Base-by-base conservation (phyloP, 2,797 vertebrate genomes). In the Lepus oiostolus region DNA sequence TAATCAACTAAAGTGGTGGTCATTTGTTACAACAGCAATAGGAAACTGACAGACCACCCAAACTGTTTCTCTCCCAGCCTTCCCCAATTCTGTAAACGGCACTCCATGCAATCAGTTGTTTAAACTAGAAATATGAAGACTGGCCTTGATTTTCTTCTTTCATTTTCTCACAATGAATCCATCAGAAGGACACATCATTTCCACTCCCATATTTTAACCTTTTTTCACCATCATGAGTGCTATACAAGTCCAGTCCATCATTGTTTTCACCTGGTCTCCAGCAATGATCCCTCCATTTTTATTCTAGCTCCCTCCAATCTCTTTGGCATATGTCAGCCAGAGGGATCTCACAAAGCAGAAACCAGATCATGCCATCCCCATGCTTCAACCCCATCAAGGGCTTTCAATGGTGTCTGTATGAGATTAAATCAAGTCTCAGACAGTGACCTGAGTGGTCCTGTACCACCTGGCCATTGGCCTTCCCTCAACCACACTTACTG, bases 261-360 rank as follows among this genome's bases (percentile, higher is more conserved):
- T 22, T 42, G 14, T 24, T 13, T 50, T 32, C n/a, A 11, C 9
- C 21, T 52, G 42, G 68, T 75, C 7, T 70, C 30, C 17, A 10
- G 21, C n/a, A 83, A 62, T 42, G 62, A 30, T 30, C 35, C n/a
- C 38, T 84, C 70, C 21, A 67, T 35, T 85, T 80, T n/a, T 85
- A 65, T 47, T 32, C n/a, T 35, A 50, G 1, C 5, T 3, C 14
- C 2, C 52, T 70, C 32, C 11, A 3, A 19, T 83, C 50, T 88
- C 52, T 32, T 70, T 5, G 47, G 17, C 6, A 35, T n/a, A 52
- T 5, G 14, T 68, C 38, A 90, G 47, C 35, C 16, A 80, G 76
- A 42, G 32, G 28, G 26, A 91, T 42, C 42, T 60, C 52, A 79
- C 87, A 30, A 90, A n/a, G 63, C 47, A 52, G 74, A 87, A 93